Percentiles rank a stretch among this genome's conserved stretches.
phyloP scores from a whole-genome alignment of 2,888 invertebrate species.

The Synanthedon andrenaeformis region DNA sequence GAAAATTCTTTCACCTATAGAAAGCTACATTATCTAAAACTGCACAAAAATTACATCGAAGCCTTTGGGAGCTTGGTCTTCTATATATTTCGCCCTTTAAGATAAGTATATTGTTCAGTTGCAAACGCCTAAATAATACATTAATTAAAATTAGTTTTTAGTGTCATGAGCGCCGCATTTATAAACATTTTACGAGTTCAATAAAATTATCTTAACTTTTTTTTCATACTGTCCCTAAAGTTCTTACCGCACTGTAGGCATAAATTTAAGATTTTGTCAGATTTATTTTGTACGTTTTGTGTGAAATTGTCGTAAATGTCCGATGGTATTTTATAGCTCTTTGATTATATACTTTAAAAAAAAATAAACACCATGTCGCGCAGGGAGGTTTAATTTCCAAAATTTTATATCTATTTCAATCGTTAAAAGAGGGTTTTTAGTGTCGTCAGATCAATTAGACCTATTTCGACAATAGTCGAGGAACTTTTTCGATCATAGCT shows the following conservation, averaged over 20 bases:
- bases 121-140: slow-evolving; percentile 29
- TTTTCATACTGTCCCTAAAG: slow-evolving; percentile 29
- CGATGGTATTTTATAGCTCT: slow-evolving; percentile 53
- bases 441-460: slow-evolving; percentile 41
- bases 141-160: slow-evolving; percentile 54
- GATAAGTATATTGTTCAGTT: slow-evolving; percentile 20
- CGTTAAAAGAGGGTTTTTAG: slow-evolving; percentile 40
- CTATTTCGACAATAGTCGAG: slow-evolving; percentile 34
- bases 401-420: slow-evolving; percentile 26
- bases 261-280: slow-evolving; percentile 62
- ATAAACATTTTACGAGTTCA: slow-evolving; percentile 45
- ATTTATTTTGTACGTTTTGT: slow-evolving; percentile 62
- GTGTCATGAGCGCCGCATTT: slow-evolving; percentile 32
- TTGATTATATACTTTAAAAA: slow-evolving; percentile 33
- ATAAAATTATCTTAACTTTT: slow-evolving; percentile 20
- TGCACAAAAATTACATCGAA: too few species aligned
- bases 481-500: slow-evolving; percentile 36
- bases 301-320: slow-evolving; percentile 65
- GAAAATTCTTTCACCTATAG: too few species aligned
- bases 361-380: slow-evolving; percentile 38
- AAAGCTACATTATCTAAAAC: too few species aligned
- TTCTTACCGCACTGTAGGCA: slow-evolving; percentile 27
- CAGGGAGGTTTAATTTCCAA: slow-evolving; percentile 27
- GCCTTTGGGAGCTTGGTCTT: too few species aligned
- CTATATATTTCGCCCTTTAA: too few species aligned